Percentiles rank a stretch among this genome's conserved stretches.
These are phyloP conservation scores for Eristalis pertinax DNA, from an alignment of 2,888 invertebrate genomes.

Conservation along the genomic window DNA sequence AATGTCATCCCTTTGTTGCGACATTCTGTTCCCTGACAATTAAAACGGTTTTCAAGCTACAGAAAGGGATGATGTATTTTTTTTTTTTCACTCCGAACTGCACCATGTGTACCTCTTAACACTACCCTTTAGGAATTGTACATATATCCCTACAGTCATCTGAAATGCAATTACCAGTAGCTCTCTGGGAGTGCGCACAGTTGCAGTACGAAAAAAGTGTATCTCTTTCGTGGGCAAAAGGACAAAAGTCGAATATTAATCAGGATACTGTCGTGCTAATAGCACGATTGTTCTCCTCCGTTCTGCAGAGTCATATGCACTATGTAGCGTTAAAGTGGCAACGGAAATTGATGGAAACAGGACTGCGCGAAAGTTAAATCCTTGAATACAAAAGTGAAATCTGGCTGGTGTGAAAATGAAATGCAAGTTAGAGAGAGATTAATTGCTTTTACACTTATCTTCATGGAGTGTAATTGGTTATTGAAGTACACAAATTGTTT, in stretches of 20 bases:
- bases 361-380: background rate
- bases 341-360: background rate
- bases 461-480: too few relatives aligned
- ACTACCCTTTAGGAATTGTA: background rate
- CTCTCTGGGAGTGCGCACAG: background rate
- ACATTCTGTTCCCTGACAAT: slow-evolving; percentile 14
- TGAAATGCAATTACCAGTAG: background rate
- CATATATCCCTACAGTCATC: background rate
- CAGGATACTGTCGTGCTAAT: background rate
- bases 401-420: background rate
- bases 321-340: background rate
- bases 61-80: slow-evolving; percentile 1
- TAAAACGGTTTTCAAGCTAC: slow-evolving; percentile 35
- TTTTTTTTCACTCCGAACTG: background rate
- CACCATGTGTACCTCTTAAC: background rate
- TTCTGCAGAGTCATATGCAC: background rate
- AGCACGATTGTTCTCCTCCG: background rate
- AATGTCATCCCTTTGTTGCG: background rate
- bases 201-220: background rate
- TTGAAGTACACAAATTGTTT: too few relatives aligned
- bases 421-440: background rate
- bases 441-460: background rate
- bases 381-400: background rate
- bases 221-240: background rate
- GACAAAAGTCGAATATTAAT: slow-evolving; percentile 1